A percentile compares a stretch with the other conserved stretches of the same genome.
phyloP scores from a whole-genome alignment of 2,888 invertebrate species.

The Seira ritae region DNA sequence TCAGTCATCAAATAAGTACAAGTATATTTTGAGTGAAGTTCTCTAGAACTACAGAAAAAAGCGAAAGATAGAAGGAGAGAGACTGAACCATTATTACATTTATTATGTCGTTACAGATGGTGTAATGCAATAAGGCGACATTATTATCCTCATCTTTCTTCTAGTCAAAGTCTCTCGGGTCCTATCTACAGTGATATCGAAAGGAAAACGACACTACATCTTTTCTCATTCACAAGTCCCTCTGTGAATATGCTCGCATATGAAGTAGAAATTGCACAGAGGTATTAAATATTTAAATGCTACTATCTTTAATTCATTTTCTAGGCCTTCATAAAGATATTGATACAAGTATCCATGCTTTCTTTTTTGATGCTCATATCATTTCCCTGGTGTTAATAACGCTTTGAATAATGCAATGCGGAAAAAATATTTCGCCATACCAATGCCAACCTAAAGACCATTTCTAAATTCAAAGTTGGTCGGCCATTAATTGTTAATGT shows the following conservation, averaged over 20 bases:
- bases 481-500: too few species aligned
- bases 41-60: too few species aligned
- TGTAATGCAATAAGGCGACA: constrained; percentile 72
- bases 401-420: too few species aligned
- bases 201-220: constrained; percentile 73
- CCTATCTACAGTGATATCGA: constrained; percentile 74
- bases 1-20: too few species aligned
- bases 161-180: constrained; percentile 69
- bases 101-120: constrained; percentile 73
- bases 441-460: too few species aligned
- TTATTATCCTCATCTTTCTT: constrained; percentile 73
- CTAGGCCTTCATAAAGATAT: background rate
- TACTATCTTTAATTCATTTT: background rate
- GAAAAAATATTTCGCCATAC: too few species aligned
- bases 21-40: too few species aligned
- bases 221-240: constrained; percentile 72
- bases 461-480: too few species aligned
- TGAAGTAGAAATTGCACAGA: constrained; percentile 72
- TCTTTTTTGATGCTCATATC: too few species aligned
- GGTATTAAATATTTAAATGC: constrained; percentile 73
- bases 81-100: constrained; percentile 71
- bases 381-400: too few species aligned
- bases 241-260: constrained; percentile 69
- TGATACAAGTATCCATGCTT: background rate
- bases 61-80: background rate